Base-by-base conservation (phyloP, 2,113 vertebrate genomes). In the Rhinichthys klamathensis region DNA sequence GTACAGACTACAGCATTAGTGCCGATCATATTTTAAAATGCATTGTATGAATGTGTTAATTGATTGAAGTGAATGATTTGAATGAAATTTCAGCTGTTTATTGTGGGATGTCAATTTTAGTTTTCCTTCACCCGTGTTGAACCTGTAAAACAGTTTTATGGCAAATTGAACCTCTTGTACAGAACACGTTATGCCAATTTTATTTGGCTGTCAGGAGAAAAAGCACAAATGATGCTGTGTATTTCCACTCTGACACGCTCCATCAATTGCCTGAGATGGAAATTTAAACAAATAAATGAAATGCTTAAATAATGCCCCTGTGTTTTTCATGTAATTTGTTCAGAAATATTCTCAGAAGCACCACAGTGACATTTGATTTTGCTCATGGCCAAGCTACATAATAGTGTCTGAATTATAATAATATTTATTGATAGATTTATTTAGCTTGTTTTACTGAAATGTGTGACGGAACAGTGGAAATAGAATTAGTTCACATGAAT, bases 201-300 rank as follows among this genome's bases (percentile, higher is more conserved):
- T 32, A 82, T 69, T 30, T 69, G 41, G 44, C 44, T 82, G 80
- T 69, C 63, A 54, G 46, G 21, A 49, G 25, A 49, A 30, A 80
- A 69, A 54, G 10, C 38, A 30, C 15, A 82, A 82, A 67, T 82
- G 30, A 82, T 69, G 18, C 41, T 51, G 63, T 23, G 8, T 65
- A 82, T 82, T 69, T 82, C 63, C 80, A 67, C 80, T 27, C 63
- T 0, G 60, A 65, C 38, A 67, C 79, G 49, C 25, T 80, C 41
- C 61, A 82, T 69, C 63, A 69, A 63, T 32, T 30, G 25, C 80
- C 44, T 8, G 63, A 46, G 44, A 82, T 82, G 61, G 10, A 82
- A 82, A 82, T 67, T 35, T 67, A 30, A 82, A 49, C 79, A 81
- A 81, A 81, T 67, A 67, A 81, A 69, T 69, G 27, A 82, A 82